Conservation (phyloP, 1,140 invertebrate genomes). For the Nasonia longicornis region DNA sequence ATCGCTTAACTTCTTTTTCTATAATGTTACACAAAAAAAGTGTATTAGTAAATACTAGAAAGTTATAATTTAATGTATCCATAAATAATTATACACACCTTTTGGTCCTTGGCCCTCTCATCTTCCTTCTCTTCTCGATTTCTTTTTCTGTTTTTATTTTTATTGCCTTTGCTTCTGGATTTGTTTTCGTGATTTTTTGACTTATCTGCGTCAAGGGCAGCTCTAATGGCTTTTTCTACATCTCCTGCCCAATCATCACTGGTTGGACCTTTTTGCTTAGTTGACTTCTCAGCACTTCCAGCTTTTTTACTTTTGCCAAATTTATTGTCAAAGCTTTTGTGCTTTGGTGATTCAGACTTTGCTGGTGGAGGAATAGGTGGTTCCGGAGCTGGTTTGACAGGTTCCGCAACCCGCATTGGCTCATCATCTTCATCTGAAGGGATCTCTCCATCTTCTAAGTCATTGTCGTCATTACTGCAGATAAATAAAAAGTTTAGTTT, state of each 20-base stretch:
- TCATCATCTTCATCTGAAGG: slow-evolving; percentile 73
- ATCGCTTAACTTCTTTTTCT: slow-evolving; percentile 64
- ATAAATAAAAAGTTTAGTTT: background rate
- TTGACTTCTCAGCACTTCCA: slow-evolving; percentile 55
- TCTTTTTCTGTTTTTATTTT: slow-evolving; percentile 63
- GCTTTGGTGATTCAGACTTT: slow-evolving; percentile 55
- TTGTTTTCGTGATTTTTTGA: slow-evolving; percentile 69
- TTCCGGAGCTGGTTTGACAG: slow-evolving; percentile 49
- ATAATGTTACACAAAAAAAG: slow-evolving; percentile 39
- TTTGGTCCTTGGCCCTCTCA: slow-evolving; percentile 65
- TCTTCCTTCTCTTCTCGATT: slow-evolving; percentile 68
- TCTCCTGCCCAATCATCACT: slow-evolving; percentile 80
- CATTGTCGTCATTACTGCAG: slow-evolving; percentile 62
- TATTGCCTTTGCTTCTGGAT: slow-evolving; percentile 62
- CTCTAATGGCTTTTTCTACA: slow-evolving; percentile 81
- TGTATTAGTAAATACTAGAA: background rate
- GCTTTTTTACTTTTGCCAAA: slow-evolving; percentile 61
- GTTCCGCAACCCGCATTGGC: slow-evolving; percentile 51
- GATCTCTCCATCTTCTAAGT: slow-evolving; percentile 75
- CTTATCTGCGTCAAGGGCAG: slow-evolving; percentile 71
- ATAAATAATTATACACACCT: slow-evolving; percentile 46
- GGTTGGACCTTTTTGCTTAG: slow-evolving; percentile 66
- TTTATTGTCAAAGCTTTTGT: slow-evolving; percentile 59
- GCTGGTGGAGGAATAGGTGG: slow-evolving; percentile 14
- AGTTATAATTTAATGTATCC: slow-evolving; percentile 21